phyloP scores from a whole-genome alignment of 2,113 vertebrate species.

The Monarcha castaneiventris region DNA sequence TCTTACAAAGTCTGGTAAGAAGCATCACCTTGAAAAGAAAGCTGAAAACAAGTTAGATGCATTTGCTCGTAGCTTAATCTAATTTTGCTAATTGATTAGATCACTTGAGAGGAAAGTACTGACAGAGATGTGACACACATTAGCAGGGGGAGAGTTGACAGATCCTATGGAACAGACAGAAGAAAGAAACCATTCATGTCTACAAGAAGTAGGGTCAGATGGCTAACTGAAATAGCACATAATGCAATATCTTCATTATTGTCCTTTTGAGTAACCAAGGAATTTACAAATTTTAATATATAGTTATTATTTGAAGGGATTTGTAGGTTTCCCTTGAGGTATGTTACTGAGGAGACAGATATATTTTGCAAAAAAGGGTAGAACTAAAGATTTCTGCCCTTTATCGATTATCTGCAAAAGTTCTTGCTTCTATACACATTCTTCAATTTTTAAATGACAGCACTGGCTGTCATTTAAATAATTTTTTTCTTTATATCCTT shows the following conservation, averaged over 20 bases:
- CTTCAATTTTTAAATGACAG: not conserved
- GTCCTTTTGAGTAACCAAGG: not conserved
- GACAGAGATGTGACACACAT: not conserved
- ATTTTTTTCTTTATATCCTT: not conserved
- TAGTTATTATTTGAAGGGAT: not conserved
- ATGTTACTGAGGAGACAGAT: not conserved
- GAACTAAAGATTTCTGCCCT: not conserved
- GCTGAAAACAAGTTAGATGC: not conserved
- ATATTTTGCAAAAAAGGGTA: not conserved
- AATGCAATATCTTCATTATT: not conserved
- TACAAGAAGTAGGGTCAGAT: not conserved
- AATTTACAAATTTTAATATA: not conserved
- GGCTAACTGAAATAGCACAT: not conserved
- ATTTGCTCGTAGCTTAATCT: not conserved
- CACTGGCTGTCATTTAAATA: not conserved
- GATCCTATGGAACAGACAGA: not conserved
- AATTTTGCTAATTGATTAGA: not conserved
- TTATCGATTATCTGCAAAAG: not conserved
- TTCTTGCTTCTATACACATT: not conserved
- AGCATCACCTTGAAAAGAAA: not conserved
- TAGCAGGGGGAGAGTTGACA: not conserved
- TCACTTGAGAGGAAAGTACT: not conserved
- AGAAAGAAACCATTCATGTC: not conserved
- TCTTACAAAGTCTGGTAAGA: not conserved
- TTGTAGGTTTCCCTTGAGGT: not conserved